A percentile compares a stretch with the other conserved stretches of the same genome.
These are phyloP conservation scores for Meganola albula DNA, from an alignment of 2,888 invertebrate genomes.

Conservation along the genomic window DNA sequence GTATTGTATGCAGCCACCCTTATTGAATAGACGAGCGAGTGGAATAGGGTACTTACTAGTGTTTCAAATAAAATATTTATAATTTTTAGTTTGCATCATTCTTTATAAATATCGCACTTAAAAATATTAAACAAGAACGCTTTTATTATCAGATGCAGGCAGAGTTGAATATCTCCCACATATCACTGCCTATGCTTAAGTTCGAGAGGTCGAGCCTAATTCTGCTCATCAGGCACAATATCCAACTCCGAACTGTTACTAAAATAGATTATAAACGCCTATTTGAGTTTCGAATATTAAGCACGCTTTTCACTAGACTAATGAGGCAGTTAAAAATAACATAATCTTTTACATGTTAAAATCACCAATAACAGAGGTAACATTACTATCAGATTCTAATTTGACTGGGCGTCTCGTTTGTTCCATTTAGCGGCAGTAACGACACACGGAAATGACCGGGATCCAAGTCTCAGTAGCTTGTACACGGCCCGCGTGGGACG, in stretches of 20 bases:
- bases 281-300: no score
- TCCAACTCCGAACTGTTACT: no score
- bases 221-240: no score
- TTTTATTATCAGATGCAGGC: no score
- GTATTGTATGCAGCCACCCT: conserved; percentile 62
- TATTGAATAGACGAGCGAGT: conserved; percentile 34
- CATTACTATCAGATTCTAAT: conserved; percentile 29
- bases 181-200: no score
- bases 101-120: no score
- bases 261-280: no score
- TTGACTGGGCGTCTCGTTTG: conserved; percentile 33
- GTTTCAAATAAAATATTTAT: neutral
- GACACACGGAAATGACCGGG: conserved; percentile 46
- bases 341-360: conserved; percentile 17
- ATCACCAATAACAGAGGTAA: conserved; percentile 23
- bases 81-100: neutral
- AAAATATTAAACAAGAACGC: no score
- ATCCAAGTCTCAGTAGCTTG: conserved; percentile 45
- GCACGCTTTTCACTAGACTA: no score
- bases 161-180: no score
- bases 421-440: conserved; percentile 37
- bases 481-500: conserved; percentile 56
- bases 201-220: no score
- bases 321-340: no score
- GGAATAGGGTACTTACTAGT: neutral